Percentiles rank a stretch among this genome's conserved stretches.
These are phyloP conservation scores for Eriosoma lanigerum DNA, from an alignment of 1,140 invertebrate genomes.

Conservation along the genomic window DNA sequence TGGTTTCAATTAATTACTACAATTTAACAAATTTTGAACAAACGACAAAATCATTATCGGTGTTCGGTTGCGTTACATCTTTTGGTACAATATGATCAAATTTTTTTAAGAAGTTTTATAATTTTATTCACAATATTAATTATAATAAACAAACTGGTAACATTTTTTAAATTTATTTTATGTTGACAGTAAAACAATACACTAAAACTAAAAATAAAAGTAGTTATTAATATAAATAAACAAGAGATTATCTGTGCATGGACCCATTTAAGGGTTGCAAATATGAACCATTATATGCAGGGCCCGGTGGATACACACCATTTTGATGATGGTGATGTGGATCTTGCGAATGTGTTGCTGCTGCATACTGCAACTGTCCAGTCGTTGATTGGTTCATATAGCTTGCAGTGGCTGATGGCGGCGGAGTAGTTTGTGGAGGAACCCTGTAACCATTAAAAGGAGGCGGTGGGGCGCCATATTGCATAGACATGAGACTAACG, in stretches of 20 bases:
- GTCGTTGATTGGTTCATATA: conserved; percentile 37
- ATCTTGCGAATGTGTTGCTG: conserved; percentile 28
- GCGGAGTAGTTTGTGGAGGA: conserved; percentile 22
- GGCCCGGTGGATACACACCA: conserved; percentile 12
- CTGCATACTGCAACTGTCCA: conserved; percentile 33
- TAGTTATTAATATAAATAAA: neutral
- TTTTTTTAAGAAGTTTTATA: neutral
- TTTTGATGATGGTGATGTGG: conserved; percentile 46
- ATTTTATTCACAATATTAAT: neutral
- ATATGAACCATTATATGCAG: conserved; percentile 43
- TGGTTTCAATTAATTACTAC: neutral
- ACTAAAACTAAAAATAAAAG: neutral
- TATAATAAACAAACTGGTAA: conserved; percentile 44
- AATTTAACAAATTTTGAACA: neutral
- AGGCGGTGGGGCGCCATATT: conserved; percentile 29
- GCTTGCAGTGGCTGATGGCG: conserved; percentile 2
- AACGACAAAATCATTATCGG: neutral
- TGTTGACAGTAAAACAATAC: too few species aligned
- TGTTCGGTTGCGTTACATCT: neutral
- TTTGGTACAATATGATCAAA: neutral
- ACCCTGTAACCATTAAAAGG: conserved; percentile 48
- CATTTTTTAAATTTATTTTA: neutral
- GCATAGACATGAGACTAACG: conserved; percentile 38
- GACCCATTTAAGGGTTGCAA: conserved; percentile 41
- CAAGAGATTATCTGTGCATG: conserved; percentile 44